Evolutionary conservation across 2,888 invertebrate species (phyloP).

Genomic region (Euclidia mi): DNA sequence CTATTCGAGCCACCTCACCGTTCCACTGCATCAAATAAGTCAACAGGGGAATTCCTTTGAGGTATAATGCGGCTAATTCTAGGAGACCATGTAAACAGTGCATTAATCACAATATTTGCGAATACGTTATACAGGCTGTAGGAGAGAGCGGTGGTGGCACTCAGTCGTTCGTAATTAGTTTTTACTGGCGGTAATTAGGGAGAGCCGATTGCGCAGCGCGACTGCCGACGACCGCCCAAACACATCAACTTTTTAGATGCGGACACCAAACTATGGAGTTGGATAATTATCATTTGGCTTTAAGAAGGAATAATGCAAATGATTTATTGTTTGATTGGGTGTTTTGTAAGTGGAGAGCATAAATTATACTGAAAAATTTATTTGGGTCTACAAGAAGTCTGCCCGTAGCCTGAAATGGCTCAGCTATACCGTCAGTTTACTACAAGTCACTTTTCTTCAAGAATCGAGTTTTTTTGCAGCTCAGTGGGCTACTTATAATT

Average conservation of each 20-base stretch:
- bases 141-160: constrained; percentile 41
- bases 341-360: background rate
- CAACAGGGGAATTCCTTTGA: constrained; percentile 21
- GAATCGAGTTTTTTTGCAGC: no score
- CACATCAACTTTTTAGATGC: constrained; percentile 59
- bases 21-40: constrained; percentile 15
- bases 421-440: no score
- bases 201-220: constrained; percentile 79
- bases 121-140: constrained; percentile 29
- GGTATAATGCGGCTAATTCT: constrained; percentile 37
- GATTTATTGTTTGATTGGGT: background rate
- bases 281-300: constrained; percentile 12
- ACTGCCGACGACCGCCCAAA: constrained; percentile 50
- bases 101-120: constrained; percentile 62
- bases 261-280: constrained; percentile 22
- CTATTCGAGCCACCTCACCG: constrained; percentile 14
- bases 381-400: no score
- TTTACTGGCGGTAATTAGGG: constrained; percentile 85
- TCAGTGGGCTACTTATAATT: no score
- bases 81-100: constrained; percentile 43
- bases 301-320: background rate
- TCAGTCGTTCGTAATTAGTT: constrained; percentile 82
- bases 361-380: no score
- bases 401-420: no score
- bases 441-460: no score